Evolutionary conservation across 2,113 vertebrate genomes (phyloP), one percentile per base, ranked within the genome.

Genomic region (Thamnophis sirtalis): DNA sequence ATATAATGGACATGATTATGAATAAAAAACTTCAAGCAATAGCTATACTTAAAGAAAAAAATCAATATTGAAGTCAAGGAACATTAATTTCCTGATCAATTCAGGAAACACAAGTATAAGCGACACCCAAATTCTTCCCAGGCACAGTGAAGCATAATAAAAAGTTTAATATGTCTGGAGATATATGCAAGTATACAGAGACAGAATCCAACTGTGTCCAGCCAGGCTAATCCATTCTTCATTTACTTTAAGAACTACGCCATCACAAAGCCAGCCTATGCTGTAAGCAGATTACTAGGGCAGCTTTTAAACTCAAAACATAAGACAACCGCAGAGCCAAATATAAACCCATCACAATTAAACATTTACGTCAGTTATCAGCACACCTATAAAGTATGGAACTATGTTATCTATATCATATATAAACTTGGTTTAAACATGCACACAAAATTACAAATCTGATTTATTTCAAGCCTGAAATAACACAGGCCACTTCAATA

Each of bases 131-230:
- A 51, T 28, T 24, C 13, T 24, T 94, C 33, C 33, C 86, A 91
- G 15, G 87, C 51, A 55, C 38, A 21, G 24, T 53, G 87, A 80
- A 80, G 19, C 33, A 8, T 80, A 80, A 38, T 92, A 89, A 11
- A 51, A 91, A 0, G 0, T n/a, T 9, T 19, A 91, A 58, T 73
- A 0, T 1, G 86, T 56, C 86, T 4, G 22, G 28, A 90, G 21
- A 55, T 38, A 85, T 11, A 84, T 38, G n/a, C 63, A 80, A 38
- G 33, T 6, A 19, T 38, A 19, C n/a, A 38, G 26, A 85, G 87
- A 88, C 56, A 68, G 63, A 68, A 89, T 89, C 50, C 88, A 89
- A 68, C 15, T 68, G 43, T 11, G 22, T 89, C 28, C 60, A 51
- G 21, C 13, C 50, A 60, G 49, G 63, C 48, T 68, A 19, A 89